Evolutionary conservation across 2,888 invertebrate genomes (phyloP).

Genomic region (Phorcus lineatus): DNA sequence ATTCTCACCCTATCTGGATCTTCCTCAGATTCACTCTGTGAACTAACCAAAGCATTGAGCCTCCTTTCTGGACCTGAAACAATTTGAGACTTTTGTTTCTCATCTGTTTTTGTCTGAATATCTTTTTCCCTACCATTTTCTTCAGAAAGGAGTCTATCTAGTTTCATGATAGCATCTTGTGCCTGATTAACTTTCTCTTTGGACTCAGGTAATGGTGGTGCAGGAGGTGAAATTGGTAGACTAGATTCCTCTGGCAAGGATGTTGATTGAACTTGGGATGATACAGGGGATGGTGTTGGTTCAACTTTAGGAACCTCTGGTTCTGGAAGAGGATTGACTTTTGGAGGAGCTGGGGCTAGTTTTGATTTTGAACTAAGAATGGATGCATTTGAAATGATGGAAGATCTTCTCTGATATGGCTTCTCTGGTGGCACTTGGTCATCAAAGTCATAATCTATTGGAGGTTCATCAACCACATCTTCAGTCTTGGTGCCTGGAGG

Average conservation of each 20-base stretch:
- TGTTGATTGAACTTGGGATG: no score
- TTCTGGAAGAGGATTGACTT: constrained; percentile 5
- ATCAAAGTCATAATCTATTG: constrained; percentile 61
- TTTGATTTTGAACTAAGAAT: constrained; percentile 1
- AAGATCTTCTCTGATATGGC: neutral
- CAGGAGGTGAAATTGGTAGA: neutral
- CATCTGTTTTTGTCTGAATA: neutral
- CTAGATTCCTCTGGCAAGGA: no score
- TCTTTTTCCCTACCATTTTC: neutral
- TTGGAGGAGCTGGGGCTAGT: constrained; percentile 2
- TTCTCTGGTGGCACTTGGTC: neutral
- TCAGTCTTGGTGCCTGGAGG: constrained; percentile 47
- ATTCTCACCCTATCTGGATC: neutral
- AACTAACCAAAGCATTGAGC: neutral
- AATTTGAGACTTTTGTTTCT: neutral
- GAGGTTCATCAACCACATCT: constrained; percentile 48
- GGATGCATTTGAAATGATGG: constrained; percentile 3
- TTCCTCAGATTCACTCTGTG: neutral
- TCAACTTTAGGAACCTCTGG: constrained; percentile 13
- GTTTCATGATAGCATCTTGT: constrained; percentile 37
- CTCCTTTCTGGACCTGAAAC: neutral
- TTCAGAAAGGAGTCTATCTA: constrained; percentile 35
- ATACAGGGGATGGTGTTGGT: neutral
- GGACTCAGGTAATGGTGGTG: neutral
- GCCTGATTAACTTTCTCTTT: constrained; percentile 28